Percentiles rank a stretch among this genome's conserved stretches.
These are phyloP conservation scores for Xylota segnis DNA, from an alignment of 2,888 invertebrate genomes.

Conservation along the genomic window DNA sequence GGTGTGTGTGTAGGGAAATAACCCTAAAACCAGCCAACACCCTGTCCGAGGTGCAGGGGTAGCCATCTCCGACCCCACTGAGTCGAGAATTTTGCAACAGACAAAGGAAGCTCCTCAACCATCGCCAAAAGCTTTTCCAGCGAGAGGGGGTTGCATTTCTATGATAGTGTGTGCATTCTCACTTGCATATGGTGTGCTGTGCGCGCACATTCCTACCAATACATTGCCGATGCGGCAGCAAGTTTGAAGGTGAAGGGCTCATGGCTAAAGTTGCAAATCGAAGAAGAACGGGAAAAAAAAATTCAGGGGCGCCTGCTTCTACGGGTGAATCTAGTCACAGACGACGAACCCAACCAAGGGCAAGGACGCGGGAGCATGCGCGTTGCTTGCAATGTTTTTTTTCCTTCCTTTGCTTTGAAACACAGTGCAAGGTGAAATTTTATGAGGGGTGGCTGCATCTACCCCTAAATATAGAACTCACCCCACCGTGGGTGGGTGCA, in stretches of 20 bases:
- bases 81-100: slow-evolving; percentile 10
- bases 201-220: slow-evolving; percentile 29
- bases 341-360: slow-evolving; percentile 81
- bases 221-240: slow-evolving; percentile 11
- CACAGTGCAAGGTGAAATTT: slow-evolving; percentile 64
- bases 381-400: slow-evolving; percentile 53
- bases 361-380: slow-evolving; percentile 84
- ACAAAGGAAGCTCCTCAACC: slow-evolving; percentile 6
- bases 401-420: slow-evolving; percentile 1
- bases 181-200: slow-evolving; percentile 24
- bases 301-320: slow-evolving; percentile 69
- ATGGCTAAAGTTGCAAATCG: neutral
- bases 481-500: slow-evolving; percentile 44
- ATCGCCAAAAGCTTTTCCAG: slow-evolving; percentile 36
- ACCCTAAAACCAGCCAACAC: slow-evolving; percentile 59
- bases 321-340: slow-evolving; percentile 56
- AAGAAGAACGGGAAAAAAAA: slow-evolving; percentile 16
- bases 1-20: slow-evolving; percentile 40
- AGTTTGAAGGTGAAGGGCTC: slow-evolving; percentile 76
- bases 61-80: slow-evolving; percentile 8
- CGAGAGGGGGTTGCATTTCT: slow-evolving; percentile 18
- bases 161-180: slow-evolving; percentile 37
- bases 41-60: slow-evolving; percentile 21
- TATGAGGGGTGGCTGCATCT: slow-evolving; percentile 51
- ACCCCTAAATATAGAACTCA: slow-evolving; percentile 44